These are phyloP conservation scores for Nesidiocoris tenuis DNA, from an alignment of 2,888 invertebrate genomes.

Conservation along the genomic window DNA sequence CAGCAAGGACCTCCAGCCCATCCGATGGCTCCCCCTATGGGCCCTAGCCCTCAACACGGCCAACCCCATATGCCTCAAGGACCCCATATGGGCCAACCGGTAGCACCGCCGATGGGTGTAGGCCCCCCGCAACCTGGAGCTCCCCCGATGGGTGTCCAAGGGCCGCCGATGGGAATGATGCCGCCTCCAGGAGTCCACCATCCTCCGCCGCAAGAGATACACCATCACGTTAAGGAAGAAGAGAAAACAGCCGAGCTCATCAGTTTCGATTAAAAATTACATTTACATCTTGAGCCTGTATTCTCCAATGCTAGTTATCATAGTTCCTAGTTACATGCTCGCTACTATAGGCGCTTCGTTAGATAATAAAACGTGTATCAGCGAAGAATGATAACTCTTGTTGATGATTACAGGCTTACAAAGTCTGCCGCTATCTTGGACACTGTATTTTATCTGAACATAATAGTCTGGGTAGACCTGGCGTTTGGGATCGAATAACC, in stretches of 20 bases:
- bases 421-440: too few species aligned
- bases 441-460: too few species aligned
- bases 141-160: constrained; percentile 32
- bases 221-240: constrained; percentile 49
- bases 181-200: constrained; percentile 52
- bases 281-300: too few species aligned
- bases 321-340: too few species aligned
- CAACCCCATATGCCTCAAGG: constrained; percentile 22
- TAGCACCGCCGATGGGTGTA: constrained; percentile 52
- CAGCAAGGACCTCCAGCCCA: constrained; percentile 5
- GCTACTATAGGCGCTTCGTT: too few species aligned
- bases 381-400: too few species aligned
- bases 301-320: too few species aligned
- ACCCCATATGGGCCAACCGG: constrained; percentile 49
- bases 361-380: too few species aligned
- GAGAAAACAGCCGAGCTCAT: constrained; percentile 74
- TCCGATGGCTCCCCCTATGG: constrained; percentile 27
- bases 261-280: constrained; percentile 71
- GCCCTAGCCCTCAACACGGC: constrained; percentile 25
- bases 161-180: constrained; percentile 48
- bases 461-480: too few species aligned
- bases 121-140: constrained; percentile 28
- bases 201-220: neutral
- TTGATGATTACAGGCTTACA: too few species aligned
- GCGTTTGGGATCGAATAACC: too few species aligned